Evolutionary conservation across 2,113 vertebrate species (phyloP).

Genomic region (Pelodiscus sinensis): DNA sequence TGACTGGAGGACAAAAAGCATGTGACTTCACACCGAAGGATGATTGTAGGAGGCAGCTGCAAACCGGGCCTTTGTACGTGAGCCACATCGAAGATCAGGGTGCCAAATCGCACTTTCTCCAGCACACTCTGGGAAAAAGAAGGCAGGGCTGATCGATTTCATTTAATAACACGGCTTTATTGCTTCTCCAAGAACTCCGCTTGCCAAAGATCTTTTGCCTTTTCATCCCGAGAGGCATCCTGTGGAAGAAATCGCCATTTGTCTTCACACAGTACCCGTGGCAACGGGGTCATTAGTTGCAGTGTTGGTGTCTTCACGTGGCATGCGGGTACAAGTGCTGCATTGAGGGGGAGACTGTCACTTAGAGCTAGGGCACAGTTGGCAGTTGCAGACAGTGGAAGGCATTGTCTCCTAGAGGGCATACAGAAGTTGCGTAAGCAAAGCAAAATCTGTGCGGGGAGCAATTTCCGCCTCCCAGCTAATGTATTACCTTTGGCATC

Average conservation of each 20-base stretch:
- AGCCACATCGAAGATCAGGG: not conserved
- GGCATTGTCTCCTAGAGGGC: not conserved
- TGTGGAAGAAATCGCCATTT: conserved; percentile 25
- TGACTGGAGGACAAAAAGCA: not conserved
- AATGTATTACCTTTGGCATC: not conserved
- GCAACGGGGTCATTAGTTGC: not conserved
- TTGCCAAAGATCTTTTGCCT: conserved; percentile 22
- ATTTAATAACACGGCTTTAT: not conserved
- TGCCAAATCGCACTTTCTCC: not conserved
- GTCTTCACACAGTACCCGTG: not conserved
- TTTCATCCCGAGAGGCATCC: conserved; percentile 30
- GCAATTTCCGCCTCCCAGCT: not conserved
- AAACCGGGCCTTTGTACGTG: not conserved
- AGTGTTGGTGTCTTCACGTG: not conserved
- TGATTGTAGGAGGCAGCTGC: no score
- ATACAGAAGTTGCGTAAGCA: not conserved
- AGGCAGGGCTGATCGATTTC: not conserved
- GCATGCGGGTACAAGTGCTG: not conserved
- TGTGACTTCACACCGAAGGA: not conserved
- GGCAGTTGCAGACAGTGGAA: not conserved
- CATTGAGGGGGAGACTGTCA: not conserved
- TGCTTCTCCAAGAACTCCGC: not conserved
- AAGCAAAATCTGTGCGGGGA: not conserved
- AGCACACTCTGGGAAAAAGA: not conserved
- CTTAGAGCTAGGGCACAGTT: not conserved